A percentile compares a stretch with the other conserved stretches of the same genome.
These are phyloP conservation scores for Herminia tarsipennalis DNA, from an alignment of 2,888 invertebrate genomes.

Conservation along the genomic window DNA sequence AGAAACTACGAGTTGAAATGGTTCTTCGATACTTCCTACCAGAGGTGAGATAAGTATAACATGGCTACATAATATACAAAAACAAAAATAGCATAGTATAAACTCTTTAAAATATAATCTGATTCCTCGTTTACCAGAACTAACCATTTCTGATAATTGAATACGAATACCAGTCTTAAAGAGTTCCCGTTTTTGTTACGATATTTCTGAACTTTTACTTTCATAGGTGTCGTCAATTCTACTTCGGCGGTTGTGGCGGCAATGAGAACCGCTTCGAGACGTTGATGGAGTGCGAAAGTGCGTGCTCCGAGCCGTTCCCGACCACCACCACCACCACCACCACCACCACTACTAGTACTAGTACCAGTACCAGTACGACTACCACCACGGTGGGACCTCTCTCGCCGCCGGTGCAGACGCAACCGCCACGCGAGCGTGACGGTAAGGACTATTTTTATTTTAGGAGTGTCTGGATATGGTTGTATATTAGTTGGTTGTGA, in stretches of 20 bases:
- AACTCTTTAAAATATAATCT: no score
- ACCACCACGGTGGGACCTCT: no score
- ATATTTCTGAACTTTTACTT: background rate
- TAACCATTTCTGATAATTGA: no score
- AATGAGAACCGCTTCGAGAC: constrained; percentile 94
- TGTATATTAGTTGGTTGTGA: no score
- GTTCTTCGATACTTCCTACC: constrained; percentile 92
- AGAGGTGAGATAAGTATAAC: constrained; percentile 70
- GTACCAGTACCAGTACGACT: no score
- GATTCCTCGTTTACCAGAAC: no score
- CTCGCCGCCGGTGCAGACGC: no score
- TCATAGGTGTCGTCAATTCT: constrained; percentile 91
- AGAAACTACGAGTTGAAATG: constrained; percentile 91
- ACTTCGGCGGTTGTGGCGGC: constrained; percentile 97
- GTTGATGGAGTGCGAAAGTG: constrained; percentile 87
- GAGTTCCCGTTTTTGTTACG: no score
- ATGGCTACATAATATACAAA: no score
- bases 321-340: constrained; percentile 58
- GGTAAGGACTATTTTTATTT: background rate
- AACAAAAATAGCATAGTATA: no score
- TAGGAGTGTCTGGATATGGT: no score
- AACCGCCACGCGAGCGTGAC: constrained; percentile 1
- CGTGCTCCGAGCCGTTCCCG: constrained; percentile 83
- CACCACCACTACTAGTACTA: background rate
- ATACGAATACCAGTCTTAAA: no score